Percentiles rank a stretch among this genome's conserved stretches.
phyloP scores from a whole-genome alignment of 1,140 invertebrate species.

The Drosophila tristis region DNA sequence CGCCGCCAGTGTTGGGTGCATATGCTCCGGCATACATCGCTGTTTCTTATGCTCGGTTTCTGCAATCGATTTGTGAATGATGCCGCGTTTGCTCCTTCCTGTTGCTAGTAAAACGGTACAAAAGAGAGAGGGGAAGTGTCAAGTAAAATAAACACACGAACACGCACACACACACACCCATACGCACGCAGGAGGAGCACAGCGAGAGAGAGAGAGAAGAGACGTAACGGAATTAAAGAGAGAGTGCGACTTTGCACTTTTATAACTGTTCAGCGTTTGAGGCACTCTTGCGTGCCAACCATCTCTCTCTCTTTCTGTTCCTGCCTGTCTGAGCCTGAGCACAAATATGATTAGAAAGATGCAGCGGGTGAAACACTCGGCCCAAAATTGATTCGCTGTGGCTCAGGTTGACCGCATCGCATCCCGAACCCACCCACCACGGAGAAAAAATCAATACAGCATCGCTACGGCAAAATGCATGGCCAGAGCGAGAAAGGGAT shows the following conservation, averaged over 20 bases:
- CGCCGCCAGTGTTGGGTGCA: constrained; percentile 73
- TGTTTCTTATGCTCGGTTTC: constrained; percentile 16
- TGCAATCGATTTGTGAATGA: constrained; percentile 9
- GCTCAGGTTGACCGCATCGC: constrained; percentile 10
- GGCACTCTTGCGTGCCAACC: too few species aligned
- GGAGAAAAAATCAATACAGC: constrained; percentile 77
- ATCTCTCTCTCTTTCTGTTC: constrained; percentile 10
- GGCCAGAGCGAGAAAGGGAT: constrained; percentile 36
- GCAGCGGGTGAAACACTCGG: constrained; percentile 10
- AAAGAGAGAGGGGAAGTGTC: not conserved
- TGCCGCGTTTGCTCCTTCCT: constrained; percentile 2
- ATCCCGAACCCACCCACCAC: constrained; percentile 29
- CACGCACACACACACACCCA: constrained; percentile 6
- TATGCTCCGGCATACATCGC: constrained; percentile 72
- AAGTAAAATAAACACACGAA: constrained; percentile 3
- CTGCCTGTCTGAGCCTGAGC: not conserved
- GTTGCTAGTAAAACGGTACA: not conserved
- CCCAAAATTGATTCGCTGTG: not conserved
- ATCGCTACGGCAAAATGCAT: constrained; percentile 66
- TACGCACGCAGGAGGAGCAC: not conserved
- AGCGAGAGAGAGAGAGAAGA: not conserved
- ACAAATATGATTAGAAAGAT: constrained; percentile 35
- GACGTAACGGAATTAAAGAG: constrained; percentile 16
- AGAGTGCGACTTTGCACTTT: constrained; percentile 37
- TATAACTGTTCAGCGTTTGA: constrained; percentile 16